Percentiles rank a stretch among this genome's conserved stretches.
These are phyloP conservation scores for Stenchaetothrips biformis DNA, from an alignment of 2,888 invertebrate species.

Conservation along the genomic window DNA sequence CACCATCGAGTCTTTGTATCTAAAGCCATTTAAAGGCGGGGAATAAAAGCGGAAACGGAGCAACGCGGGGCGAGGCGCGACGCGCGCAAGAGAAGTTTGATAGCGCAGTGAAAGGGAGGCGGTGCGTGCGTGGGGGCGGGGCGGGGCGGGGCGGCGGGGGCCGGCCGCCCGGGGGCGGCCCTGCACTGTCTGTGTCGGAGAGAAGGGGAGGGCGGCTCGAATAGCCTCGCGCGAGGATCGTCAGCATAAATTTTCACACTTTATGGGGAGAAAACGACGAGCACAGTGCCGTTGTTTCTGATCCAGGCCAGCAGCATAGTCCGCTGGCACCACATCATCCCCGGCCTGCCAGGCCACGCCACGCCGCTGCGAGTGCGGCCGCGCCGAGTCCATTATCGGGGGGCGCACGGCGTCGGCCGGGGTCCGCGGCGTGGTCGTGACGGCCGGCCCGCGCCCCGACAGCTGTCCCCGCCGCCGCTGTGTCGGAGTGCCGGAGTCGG, in stretches of 20 bases:
- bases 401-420: too few species aligned
- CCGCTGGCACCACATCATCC: not conserved
- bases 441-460: too few species aligned
- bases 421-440: too few species aligned
- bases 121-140: not conserved
- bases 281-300: not conserved
- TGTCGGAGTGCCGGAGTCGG: too few species aligned
- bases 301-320: not conserved
- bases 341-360: not conserved
- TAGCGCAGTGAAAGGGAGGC: not conserved
- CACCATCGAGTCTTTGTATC: too few species aligned
- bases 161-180: not conserved
- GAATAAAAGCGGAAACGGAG: too few species aligned
- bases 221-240: not conserved
- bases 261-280: not conserved
- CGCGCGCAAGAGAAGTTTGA: too few species aligned
- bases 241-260: conserved; percentile 8
- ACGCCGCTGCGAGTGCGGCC: too few species aligned
- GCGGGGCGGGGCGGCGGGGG: not conserved
- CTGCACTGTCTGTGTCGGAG: not conserved
- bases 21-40: too few species aligned
- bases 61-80: not conserved
- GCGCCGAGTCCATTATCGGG: too few species aligned
- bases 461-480: too few species aligned
- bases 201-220: not conserved